Evolutionary conservation across 2,113 vertebrate genomes (phyloP).

Genomic region (Mastomys coucha): DNA sequence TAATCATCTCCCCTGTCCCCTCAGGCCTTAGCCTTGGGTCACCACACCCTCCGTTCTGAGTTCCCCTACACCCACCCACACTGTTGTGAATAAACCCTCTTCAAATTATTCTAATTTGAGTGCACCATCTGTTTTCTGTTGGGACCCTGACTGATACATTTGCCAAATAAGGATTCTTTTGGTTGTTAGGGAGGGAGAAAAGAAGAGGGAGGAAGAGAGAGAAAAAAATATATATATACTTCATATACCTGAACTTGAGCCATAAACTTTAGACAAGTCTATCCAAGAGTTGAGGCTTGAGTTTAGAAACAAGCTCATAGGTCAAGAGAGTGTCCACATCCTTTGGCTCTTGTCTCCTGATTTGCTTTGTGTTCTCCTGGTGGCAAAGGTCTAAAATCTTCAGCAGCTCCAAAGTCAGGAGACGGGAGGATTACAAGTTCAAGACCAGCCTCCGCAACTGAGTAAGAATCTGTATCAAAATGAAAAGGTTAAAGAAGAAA

Average conservation of each 20-base stretch:
- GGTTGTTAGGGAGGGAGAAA: neutral
- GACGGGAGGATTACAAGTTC: neutral
- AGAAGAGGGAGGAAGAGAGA: no score
- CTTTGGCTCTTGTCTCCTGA: neutral
- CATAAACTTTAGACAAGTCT: neutral
- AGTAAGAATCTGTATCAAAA: neutral
- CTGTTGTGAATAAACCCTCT: conserved; percentile 23
- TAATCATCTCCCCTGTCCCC: neutral
- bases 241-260: neutral
- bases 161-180: conserved; percentile 67
- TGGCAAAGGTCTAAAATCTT: neutral
- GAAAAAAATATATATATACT: neutral
- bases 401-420: neutral
- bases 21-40: neutral
- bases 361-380: neutral
- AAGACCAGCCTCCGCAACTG: neutral
- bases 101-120: conserved; percentile 64
- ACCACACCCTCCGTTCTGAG: neutral
- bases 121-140: conserved; percentile 56
- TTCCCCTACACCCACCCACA: neutral
- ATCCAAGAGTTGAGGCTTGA: neutral
- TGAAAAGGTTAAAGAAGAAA: neutral
- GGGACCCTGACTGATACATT: conserved; percentile 51
- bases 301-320: neutral
- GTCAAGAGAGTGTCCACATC: neutral